Evolutionary conservation across 2,888 invertebrate genomes (phyloP), one percentile per base, ranked within the genome.

Genomic region (Thumatha senex): DNA sequence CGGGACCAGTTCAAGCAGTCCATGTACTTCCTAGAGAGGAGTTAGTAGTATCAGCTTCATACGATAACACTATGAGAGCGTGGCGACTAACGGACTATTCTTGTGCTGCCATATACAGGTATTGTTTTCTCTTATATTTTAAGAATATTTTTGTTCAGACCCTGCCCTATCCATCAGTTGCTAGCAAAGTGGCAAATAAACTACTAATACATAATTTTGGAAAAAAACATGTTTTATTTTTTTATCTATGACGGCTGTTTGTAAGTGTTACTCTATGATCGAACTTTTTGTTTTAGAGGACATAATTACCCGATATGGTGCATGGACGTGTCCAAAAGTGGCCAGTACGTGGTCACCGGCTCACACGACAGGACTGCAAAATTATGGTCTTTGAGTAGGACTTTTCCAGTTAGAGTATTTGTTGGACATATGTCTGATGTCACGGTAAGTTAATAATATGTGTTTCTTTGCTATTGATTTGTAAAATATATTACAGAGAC

Each of bases 271-370:
- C 18, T 24, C 18, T 24, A 24, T 24, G 18, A 24, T 24, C 18
- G 5, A 24, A 4, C 18, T 24, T 43, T 53, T 41, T 48, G 46
- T 86, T 82, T 8, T 76, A 82, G 95, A 69, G 98, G 98, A 30
- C 98, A 98, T 83, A 95, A 94, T 74, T 96, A 96, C 74, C 96
- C 98, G 0, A 95, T 98, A 61, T 98, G 98, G 96, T 96, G 96
- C 78, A 92, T 98, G 79, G 96, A 96, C 75, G 73, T 96, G 92
- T 89, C 93, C 79, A 63, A 93, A 75, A 78, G 93, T 63, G 94
- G 94, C 35, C 87, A 94, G 11, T 95, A 95, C 75, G 93, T 97
- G 70, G 96, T 94, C 4, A 96, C 96, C 1, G 96, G 96, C 45
- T 97, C 97, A 11, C 94, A 95, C 54, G 97, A 98, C 74, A 93